Base-by-base conservation (phyloP, 2,797 vertebrate genomes). In the Lagocephalus sceleratus region DNA sequence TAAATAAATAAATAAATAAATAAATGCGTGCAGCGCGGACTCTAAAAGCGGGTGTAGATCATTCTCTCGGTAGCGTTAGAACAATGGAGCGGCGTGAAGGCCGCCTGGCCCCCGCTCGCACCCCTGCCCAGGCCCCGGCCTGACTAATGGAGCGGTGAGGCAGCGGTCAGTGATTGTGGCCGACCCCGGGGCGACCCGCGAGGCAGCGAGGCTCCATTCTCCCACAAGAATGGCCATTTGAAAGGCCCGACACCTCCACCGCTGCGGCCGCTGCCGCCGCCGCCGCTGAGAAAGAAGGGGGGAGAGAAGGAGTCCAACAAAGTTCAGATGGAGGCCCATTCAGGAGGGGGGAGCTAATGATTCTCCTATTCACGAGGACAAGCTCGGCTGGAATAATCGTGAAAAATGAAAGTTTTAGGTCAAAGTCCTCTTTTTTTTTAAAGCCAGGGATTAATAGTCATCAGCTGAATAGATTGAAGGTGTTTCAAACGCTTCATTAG, bases 81-180 rank as follows among this genome's bases (percentile, higher is more conserved):
- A 86, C 84, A 88, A 88, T 81, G 67, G 78, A 17, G 87, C 89
- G 88, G 86, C 68, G 47, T 92, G 92, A 94, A 94, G 93, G 93
- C 93, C 93, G 70, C 23, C 44, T 86, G 85, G 72, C 73, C 75
- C 90, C 89, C 91, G 91, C 83, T 45, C 84, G 67, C 48, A 72
- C 82, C 76, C 78, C 78, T 69, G 80, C 90, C 75, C 89, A n/a
- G 84, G 84, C 83, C 89, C 88, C 91, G 92, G 92, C 90, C 85
- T 83, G 78, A 94, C 93, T 94, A 92, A 94, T 94, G 93, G 88
- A 93, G 91, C 88, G 91, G 89, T 92, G 92, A 92, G 89, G 79
- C 92, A 87, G 92, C 93, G 94, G 92, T 93, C 91, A 93, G 93
- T 91, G 90, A 87, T 94, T 92, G 91, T 68, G 76, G 78, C 70